Base-by-base conservation (phyloP, 2,888 invertebrate species). In the Brenthis hecate region DNA sequence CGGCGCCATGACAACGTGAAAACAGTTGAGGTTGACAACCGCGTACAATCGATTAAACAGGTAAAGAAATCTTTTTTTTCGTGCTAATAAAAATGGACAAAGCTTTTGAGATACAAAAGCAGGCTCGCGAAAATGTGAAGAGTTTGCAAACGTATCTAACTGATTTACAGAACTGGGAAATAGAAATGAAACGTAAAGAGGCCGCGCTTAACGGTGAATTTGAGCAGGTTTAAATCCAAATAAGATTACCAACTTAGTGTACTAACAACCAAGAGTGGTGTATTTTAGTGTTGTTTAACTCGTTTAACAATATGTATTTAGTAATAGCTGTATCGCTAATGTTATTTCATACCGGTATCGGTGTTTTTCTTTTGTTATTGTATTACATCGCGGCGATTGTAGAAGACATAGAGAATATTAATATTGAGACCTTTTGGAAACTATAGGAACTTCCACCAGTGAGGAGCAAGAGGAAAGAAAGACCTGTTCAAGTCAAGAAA, bases 131-230 rank as follows among this genome's bases (percentile, higher is more conserved):
- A 78, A 97, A 97, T 88, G 94, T 94, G 36, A 93, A 94, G 74
- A 96, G 96, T 80, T 86, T 97, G 65, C 94, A 95, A 78, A 94
- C 92, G 74, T 97, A 95, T 86, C 91, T 95, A 84, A 94, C 94
- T 75, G 97, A 96, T 81, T 89, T 97, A 80, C 94, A 95, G 83
- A 93, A 92, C 82, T 96, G 96, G 95, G 95, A 96, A 78, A 86
- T 93, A 63, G 95, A 96, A 83, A 96, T 96, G 95, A 96, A 95
- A 88, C 91, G 94, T 73, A 96, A 95, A 88, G 96, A 96, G 76
- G 87, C 92, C 70, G 93, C 94, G 77, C 80, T 95, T 74, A 88
- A 86, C 74, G 91, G 89, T 75, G 87, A 85, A 78, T 87, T 85
- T 76, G 92, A 89, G 83, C 90, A 93, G 93, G 93, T 93, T 90